Base-by-base conservation (phyloP, 2,888 invertebrate species). In the Andrena haemorrhoa region DNA sequence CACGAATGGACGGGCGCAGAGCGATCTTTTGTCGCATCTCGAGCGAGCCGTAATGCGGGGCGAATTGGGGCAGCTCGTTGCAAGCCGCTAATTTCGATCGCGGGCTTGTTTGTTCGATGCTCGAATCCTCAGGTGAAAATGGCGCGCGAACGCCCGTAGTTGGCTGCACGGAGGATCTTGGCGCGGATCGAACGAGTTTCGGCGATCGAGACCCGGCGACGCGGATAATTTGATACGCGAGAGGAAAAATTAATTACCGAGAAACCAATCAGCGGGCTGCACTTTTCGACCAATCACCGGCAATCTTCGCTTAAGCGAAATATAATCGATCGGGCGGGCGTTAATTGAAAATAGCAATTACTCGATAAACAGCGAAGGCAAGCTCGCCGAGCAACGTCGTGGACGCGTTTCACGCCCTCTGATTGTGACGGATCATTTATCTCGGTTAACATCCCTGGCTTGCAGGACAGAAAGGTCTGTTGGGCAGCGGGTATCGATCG, bases 331-430 rank as follows among this genome's bases (percentile, higher is more conserved):
- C 65, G 20, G 5, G 4, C 33, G 35, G 58, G 20, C 35, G 65
- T 71, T 79, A 70, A 79, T 79, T 79, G 79, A 61, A 79, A 79
- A 79, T 79, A 79, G 63, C 61, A 71, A 79, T 79, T 66, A 61
- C 71, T 65, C 65, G 51, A 79, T 79, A 66, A 79, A 78, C 58
- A 79, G 23, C 60, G 77, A 29, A 16, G 53, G 41, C 61, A 61
- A 41, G 61, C 51, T 66, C 63, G 12, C 26, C 33, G 8, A 20
- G 16, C 33, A 12, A 16, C 51, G 26, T 20, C 10, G 75, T 12
- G 60, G 26, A 41, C 64, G 35, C 31, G 35, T 31, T 75, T 33
- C 73, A 33, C 64, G 26, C 16, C 56, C 12, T n/a, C 23, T 12
- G 41, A 41, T 41, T 41, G 41, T 68, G 33, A 68, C 33, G 23